Conservation (phyloP, 2,113 vertebrate species). For the Turnix velox region DNA sequence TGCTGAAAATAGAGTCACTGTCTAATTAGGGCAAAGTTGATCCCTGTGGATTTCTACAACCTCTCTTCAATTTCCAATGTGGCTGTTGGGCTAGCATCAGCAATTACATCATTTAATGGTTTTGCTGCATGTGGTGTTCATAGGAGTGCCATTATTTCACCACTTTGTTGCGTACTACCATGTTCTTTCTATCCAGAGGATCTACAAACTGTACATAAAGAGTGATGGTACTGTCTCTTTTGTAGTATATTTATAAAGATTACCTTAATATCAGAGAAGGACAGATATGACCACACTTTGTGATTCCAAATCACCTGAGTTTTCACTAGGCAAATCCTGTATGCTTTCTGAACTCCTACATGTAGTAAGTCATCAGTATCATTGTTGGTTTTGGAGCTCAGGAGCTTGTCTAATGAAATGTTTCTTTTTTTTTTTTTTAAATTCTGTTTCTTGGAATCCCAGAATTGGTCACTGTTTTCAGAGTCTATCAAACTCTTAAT, state of each 20-base stretch:
- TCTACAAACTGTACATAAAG: neutral
- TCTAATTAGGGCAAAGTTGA: conserved; percentile 34
- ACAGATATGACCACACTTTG: neutral
- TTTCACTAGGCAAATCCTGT: neutral
- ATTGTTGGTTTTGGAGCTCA: neutral
- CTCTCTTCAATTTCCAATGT: neutral
- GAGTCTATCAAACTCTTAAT: neutral
- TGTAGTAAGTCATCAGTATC: neutral
- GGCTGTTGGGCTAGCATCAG: neutral
- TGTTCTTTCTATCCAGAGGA: neutral
- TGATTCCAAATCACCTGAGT: neutral
- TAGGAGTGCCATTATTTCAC: neutral
- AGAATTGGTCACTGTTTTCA: neutral
- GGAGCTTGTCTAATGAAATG: neutral
- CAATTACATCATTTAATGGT: neutral
- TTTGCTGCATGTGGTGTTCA: neutral
- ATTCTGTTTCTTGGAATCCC: neutral
- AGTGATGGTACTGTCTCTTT: neutral
- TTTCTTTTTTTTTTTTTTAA: neutral
- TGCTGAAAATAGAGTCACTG: neutral
- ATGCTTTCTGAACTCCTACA: neutral
- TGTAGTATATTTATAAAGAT: neutral
- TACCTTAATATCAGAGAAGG: neutral
- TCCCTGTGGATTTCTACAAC: neutral
- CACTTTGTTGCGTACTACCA: rapidly evolving